Percentiles rank a stretch among this genome's conserved stretches.
Conservation (phyloP, 2,888 invertebrate genomes). For the Phengaris alcon region DNA sequence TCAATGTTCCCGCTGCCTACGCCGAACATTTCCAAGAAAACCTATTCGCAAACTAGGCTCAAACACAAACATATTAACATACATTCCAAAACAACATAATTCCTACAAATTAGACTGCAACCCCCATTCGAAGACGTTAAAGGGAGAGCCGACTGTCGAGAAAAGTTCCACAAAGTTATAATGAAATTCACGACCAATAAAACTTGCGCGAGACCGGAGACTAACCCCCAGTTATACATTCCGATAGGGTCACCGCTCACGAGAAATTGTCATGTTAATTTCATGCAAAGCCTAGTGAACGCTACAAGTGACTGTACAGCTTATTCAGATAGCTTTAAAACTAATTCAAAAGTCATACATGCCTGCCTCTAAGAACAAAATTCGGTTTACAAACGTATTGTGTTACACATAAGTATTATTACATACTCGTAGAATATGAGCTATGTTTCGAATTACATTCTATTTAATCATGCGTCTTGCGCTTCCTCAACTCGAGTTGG, state of each 20-base stretch:
- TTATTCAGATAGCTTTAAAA: not conserved
- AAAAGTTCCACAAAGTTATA: slow-evolving; percentile 61
- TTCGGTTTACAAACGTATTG: too few relatives aligned
- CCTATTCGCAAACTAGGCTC: too few relatives aligned
- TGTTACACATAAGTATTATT: too few relatives aligned
- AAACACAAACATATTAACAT: not conserved
- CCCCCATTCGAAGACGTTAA: slow-evolving; percentile 71
- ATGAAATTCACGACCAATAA: slow-evolving; percentile 79
- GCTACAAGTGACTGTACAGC: not conserved
- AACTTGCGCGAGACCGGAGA: slow-evolving; percentile 65
- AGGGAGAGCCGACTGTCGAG: slow-evolving; percentile 40
- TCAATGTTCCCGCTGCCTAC: too few relatives aligned
- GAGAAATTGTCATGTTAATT: not conserved
- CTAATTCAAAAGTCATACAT: too few relatives aligned
- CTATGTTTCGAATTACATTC: too few relatives aligned
- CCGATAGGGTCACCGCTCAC: slow-evolving; percentile 51
- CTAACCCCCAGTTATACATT: slow-evolving; percentile 75
- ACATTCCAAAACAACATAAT: slow-evolving; percentile 50
- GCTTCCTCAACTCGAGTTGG: too few relatives aligned
- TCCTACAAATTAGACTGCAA: slow-evolving; percentile 75
- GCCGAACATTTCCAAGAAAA: too few relatives aligned
- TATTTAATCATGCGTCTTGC: too few relatives aligned
- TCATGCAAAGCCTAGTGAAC: not conserved
- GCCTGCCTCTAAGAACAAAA: too few relatives aligned
- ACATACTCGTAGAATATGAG: too few relatives aligned